phyloP scores from a whole-genome alignment of 2,113 vertebrate genomes.

The Alectura lathami region DNA sequence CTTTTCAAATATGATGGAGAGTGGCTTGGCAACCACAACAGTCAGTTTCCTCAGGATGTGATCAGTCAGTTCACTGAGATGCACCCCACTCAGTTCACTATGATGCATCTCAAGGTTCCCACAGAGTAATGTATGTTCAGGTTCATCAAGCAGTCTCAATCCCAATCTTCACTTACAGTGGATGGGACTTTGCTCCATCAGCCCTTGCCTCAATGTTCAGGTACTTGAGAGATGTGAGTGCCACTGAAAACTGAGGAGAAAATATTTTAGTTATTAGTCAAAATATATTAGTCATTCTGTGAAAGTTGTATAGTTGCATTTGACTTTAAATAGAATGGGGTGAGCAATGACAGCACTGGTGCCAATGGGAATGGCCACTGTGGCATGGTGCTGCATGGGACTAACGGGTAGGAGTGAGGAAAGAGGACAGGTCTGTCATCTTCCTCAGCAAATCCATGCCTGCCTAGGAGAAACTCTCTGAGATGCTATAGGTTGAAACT shows the following conservation, averaged over 20 bases:
- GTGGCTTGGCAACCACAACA: not conserved
- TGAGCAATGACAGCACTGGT: fast-evolving
- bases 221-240: not conserved
- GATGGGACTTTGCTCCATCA: not conserved
- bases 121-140: not conserved
- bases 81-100: too few relatives aligned
- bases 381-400: fast-evolving
- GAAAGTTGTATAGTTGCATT: not conserved
- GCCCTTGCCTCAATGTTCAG: not conserved
- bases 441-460: not conserved
- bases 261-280: not conserved
- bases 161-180: not conserved
- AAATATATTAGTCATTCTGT: not conserved
- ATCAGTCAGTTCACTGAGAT: too few relatives aligned
- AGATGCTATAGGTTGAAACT: not conserved
- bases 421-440: not conserved
- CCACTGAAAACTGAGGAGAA: not conserved
- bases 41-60: not conserved
- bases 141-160: not conserved
- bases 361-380: not conserved
- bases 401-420: not conserved
- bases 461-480: not conserved
- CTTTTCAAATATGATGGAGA: not conserved
- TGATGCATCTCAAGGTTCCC: not conserved
- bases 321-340: not conserved